A percentile compares a stretch with the other conserved stretches of the same genome.
Evolutionary conservation across 2,888 invertebrate genomes (phyloP).

Genomic region (Drosophila neonasuta): DNA sequence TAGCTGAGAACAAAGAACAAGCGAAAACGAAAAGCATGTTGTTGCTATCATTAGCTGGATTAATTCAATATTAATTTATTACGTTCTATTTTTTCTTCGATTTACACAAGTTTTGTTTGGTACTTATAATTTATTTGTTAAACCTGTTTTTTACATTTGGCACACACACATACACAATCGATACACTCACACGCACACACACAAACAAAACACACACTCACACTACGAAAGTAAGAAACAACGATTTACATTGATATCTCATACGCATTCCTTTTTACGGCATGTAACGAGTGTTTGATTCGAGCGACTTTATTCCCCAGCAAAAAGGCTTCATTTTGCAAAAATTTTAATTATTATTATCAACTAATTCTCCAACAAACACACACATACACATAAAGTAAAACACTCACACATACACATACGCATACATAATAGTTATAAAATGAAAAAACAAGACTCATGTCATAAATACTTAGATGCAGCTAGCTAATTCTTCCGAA

Average conservation of each 20-base stretch:
- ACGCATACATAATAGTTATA: constrained; percentile 13
- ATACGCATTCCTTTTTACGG: constrained; percentile 45
- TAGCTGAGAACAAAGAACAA: constrained; percentile 24
- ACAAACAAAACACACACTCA: background rate
- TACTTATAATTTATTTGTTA: constrained; percentile 41
- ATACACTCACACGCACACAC: constrained; percentile 3
- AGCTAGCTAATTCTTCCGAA: constrained; percentile 30
- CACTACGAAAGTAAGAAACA: constrained; percentile 14
- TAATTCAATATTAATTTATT: constrained; percentile 27
- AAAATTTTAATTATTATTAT: constrained; percentile 58
- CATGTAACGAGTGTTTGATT: constrained; percentile 35
- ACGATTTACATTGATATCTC: constrained; percentile 20
- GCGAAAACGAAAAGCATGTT: constrained; percentile 33
- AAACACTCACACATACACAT: constrained; percentile 18
- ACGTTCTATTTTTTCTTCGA: background rate
- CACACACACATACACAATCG: constrained; percentile 2
- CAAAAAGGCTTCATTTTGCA: constrained; percentile 68
- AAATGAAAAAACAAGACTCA: constrained; percentile 23
- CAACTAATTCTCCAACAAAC: constrained; percentile 45
- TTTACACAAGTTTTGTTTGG: constrained; percentile 39
- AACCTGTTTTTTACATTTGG: constrained; percentile 26
- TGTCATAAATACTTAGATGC: constrained; percentile 21
- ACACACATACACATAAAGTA: constrained; percentile 4
- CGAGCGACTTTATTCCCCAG: constrained; percentile 29
- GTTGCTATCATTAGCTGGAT: constrained; percentile 29